These are phyloP conservation scores for Melieria picta DNA, from an alignment of 2,888 invertebrate species.

Conservation along the genomic window DNA sequence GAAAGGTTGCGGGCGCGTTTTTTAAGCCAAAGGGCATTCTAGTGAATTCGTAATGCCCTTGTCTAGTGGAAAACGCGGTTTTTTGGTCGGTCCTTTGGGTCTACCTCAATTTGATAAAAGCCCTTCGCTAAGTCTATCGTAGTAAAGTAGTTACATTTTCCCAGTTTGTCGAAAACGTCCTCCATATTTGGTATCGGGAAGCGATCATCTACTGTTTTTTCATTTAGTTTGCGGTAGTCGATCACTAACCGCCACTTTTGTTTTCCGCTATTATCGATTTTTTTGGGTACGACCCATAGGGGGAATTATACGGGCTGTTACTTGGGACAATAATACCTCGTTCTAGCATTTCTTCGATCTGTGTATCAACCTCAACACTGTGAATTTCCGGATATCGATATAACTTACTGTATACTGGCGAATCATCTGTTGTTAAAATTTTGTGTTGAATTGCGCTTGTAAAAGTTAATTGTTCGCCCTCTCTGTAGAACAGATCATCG, in stretches of 20 bases:
- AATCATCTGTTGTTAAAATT: no score
- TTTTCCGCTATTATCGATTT: constrained; percentile 25
- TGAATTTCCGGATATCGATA: constrained; percentile 21
- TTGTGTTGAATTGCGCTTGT: no score
- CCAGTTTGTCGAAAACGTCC: constrained; percentile 12
- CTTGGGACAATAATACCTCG: constrained; percentile 33
- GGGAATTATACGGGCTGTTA: constrained; percentile 32
- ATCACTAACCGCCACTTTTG: constrained; percentile 17
- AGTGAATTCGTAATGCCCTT: not conserved
- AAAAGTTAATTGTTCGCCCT: no score
- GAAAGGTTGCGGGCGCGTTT: constrained; percentile 12
- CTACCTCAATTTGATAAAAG: constrained; percentile 8
- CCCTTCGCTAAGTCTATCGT: not conserved
- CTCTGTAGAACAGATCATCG: no score
- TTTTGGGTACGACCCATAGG: constrained; percentile 34
- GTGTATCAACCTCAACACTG: constrained; percentile 7
- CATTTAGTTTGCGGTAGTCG: not conserved
- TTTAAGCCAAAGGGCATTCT: not conserved
- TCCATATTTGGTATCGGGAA: constrained; percentile 8
- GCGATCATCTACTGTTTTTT: not conserved
- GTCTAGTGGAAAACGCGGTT: not conserved
- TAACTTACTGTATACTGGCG: constrained; percentile 25
- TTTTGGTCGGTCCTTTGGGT: constrained; percentile 6
- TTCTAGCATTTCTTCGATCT: constrained; percentile 16
- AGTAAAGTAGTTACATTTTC: constrained; percentile 3